These are phyloP conservation scores for Cossypha heuglini DNA, from an alignment of 2,797 vertebrate genomes.

Conservation along the genomic window DNA sequence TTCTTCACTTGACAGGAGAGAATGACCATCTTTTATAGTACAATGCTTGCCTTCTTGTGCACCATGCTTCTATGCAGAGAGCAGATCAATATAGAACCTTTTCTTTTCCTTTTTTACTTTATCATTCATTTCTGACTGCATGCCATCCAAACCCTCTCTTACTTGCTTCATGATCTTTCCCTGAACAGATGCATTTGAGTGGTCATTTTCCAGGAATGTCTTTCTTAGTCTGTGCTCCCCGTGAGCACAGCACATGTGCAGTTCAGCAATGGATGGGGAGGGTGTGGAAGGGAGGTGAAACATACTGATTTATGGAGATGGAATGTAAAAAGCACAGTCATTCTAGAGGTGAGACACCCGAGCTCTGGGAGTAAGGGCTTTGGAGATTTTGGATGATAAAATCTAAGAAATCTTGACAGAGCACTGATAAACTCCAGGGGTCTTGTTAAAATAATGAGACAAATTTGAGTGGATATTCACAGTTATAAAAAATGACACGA, in stretches of 20 bases:
- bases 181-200: background rate
- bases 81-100: background rate
- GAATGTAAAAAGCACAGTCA: background rate
- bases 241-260: background rate
- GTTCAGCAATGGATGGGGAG: background rate
- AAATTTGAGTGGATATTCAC: background rate
- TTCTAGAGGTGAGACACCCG: background rate
- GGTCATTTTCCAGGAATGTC: background rate
- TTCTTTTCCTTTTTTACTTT: background rate
- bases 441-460: background rate
- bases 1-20: background rate
- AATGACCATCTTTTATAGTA: background rate
- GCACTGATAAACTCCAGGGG: background rate
- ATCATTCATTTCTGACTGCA: background rate
- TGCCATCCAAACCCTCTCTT: background rate
- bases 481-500: background rate
- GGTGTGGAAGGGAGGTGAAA: background rate
- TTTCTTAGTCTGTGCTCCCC: background rate
- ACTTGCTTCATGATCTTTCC: background rate
- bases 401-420: background rate
- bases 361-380: background rate
- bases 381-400: background rate
- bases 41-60: background rate
- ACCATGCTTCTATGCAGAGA: background rate
- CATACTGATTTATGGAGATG: background rate